These are phyloP conservation scores for Pseudochromis fuscus DNA, from an alignment of 2,797 vertebrate genomes.

Conservation along the genomic window DNA sequence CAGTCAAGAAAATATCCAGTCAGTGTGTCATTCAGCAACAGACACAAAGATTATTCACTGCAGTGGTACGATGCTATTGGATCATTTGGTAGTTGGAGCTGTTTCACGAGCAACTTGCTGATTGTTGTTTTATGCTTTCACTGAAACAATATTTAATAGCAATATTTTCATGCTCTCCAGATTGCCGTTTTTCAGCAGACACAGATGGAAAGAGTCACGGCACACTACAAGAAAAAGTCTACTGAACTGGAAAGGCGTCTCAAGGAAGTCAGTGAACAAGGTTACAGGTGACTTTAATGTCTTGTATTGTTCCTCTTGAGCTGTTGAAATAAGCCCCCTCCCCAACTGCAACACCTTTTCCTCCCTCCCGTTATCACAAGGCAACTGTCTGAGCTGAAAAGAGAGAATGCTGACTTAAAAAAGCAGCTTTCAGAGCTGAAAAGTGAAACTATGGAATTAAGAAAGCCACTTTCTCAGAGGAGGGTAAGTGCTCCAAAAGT, in stretches of 20 bases:
- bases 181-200: constrained; percentile 88
- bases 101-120: not conserved
- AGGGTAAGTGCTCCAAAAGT: constrained; percentile 80
- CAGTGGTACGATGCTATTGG: not conserved
- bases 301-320: not conserved
- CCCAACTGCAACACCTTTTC: not conserved
- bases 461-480: constrained; percentile 87
- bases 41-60: constrained; percentile 11
- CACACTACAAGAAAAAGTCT: constrained; percentile 85
- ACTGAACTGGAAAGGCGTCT: constrained; percentile 83
- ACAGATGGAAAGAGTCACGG: constrained; percentile 85
- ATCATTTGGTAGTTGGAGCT: not conserved
- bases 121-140: not conserved
- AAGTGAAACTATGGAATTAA: constrained; percentile 87
- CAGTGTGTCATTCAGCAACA: constrained; percentile 10
- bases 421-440: constrained; percentile 84
- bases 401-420: constrained; percentile 87
- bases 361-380: constrained; percentile 73
- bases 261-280: constrained; percentile 81
- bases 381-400: constrained; percentile 85
- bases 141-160: constrained; percentile 4
- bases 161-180: constrained; percentile 73
- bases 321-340: constrained; percentile 14
- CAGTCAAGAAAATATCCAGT: constrained; percentile 12
- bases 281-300: constrained; percentile 75